These are phyloP conservation scores for Pogonognathellus flavescens DNA, from an alignment of 1,140 invertebrate species.

Conservation along the genomic window DNA sequence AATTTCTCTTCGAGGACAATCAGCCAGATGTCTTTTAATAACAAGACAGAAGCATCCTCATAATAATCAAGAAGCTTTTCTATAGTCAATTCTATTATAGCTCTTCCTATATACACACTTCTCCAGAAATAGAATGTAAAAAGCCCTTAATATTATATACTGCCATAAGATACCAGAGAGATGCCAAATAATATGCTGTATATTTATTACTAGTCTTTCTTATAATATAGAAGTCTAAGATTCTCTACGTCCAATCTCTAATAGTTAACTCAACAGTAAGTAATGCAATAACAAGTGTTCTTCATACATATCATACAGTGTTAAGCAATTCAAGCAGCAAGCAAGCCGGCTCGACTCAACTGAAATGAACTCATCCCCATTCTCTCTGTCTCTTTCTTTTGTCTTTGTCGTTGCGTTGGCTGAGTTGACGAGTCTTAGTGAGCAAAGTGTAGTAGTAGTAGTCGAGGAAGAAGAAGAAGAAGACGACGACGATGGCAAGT, in stretches of 20 bases:
- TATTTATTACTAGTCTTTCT: conserved; percentile 4
- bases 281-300: conserved; percentile 40
- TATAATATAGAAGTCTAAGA: conserved; percentile 3
- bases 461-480: too few relatives aligned
- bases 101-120: background rate
- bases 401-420: conserved; percentile 11
- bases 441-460: background rate
- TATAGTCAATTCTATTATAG: background rate
- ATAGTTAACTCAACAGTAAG: conserved; percentile 3
- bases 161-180: background rate
- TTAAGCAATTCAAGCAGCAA: conserved; percentile 20
- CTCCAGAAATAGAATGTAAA: too few relatives aligned
- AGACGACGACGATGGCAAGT: background rate
- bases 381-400: conserved; percentile 19
- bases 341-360: conserved; percentile 16
- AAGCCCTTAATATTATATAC: background rate
- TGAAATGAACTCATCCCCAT: conserved; percentile 38
- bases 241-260: background rate
- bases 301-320: conserved; percentile 38
- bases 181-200: background rate
- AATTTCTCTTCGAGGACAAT: background rate
- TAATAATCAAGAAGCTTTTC: conserved; percentile 14
- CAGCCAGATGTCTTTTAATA: conserved; percentile 8
- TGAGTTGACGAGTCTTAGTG: background rate
- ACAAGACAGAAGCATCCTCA: background rate